Evolutionary conservation across 2,113 vertebrate genomes (phyloP).

Genomic region (Silurus meridionalis): DNA sequence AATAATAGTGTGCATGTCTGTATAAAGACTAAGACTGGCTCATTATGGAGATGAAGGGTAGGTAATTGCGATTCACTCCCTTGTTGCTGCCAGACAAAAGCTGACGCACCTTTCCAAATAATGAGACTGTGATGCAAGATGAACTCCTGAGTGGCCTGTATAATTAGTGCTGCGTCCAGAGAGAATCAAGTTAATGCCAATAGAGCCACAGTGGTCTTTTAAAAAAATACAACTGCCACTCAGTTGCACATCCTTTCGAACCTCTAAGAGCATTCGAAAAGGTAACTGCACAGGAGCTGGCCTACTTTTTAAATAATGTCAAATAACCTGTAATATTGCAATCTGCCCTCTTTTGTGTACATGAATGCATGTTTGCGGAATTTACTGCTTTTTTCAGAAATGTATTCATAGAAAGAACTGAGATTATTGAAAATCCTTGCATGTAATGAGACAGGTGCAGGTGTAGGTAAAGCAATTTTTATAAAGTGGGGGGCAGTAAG

Average conservation of each 20-base stretch:
- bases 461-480: too few relatives aligned
- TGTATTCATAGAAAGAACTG: too few relatives aligned
- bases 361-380: too few relatives aligned
- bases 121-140: slow-evolving; percentile 28
- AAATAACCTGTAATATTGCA: too few relatives aligned
- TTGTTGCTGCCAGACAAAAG: not conserved
- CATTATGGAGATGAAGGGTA: slow-evolving; percentile 40
- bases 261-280: not conserved
- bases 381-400: too few relatives aligned
- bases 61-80: slow-evolving; percentile 37
- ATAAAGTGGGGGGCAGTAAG: too few relatives aligned
- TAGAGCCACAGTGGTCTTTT: not conserved
- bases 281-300: not conserved
- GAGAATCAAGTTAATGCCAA: slow-evolving; percentile 5
- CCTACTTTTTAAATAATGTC: not conserved
- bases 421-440: too few relatives aligned
- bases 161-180: slow-evolving; percentile 27
- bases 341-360: too few relatives aligned
- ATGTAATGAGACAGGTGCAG: too few relatives aligned
- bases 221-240: slow-evolving; percentile 15
- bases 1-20: not conserved
- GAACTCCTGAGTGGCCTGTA: slow-evolving; percentile 18
- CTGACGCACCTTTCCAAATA: slow-evolving; percentile 30
- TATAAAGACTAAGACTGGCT: slow-evolving; percentile 15
- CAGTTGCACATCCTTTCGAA: not conserved